A percentile compares a stretch with the other conserved stretches of the same genome.
These are phyloP conservation scores for Endomychus coccineus DNA, from an alignment of 2,888 invertebrate genomes.

Conservation along the genomic window DNA sequence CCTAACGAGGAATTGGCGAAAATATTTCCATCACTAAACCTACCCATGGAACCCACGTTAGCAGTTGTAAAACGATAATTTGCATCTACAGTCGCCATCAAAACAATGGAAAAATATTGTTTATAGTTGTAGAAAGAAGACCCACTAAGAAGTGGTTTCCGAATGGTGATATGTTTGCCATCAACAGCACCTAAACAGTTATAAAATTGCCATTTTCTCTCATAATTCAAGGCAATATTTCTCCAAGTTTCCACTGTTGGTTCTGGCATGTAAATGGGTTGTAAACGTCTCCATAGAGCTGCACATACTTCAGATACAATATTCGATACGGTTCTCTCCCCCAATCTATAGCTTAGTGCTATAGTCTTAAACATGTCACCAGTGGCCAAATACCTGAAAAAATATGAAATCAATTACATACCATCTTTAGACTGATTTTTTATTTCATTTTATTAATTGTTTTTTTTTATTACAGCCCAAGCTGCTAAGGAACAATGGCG, in stretches of 20 bases:
- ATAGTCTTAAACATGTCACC: conserved; percentile 16
- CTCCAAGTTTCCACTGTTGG: conserved; percentile 22
- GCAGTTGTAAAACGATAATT: conserved; percentile 27
- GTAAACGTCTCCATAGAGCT: conserved; percentile 26
- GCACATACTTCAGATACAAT: conserved; percentile 31
- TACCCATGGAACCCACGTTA: conserved; percentile 28
- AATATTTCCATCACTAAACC: conserved; percentile 27
- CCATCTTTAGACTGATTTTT: too few relatives aligned
- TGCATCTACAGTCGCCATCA: conserved; percentile 28
- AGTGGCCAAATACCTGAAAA: conserved; percentile 13
- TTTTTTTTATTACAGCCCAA: too few relatives aligned
- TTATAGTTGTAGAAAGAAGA: conserved; percentile 32
- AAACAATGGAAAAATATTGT: conserved; percentile 26
- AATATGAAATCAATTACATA: background rate
- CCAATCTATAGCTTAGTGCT: conserved; percentile 15
- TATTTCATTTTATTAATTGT: too few relatives aligned
- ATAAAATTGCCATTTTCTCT: conserved; percentile 28
- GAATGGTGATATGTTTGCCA: conserved; percentile 29
- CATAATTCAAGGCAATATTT: conserved; percentile 26
- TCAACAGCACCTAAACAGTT: conserved; percentile 28
- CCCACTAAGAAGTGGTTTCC: conserved; percentile 25
- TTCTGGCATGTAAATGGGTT: conserved; percentile 21
- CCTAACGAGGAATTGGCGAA: conserved; percentile 23
- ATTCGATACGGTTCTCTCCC: conserved; percentile 33
- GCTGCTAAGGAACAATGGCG: too few relatives aligned